phyloP scores from a whole-genome alignment of 2,888 invertebrate species.

The Agonum fuliginosum region DNA sequence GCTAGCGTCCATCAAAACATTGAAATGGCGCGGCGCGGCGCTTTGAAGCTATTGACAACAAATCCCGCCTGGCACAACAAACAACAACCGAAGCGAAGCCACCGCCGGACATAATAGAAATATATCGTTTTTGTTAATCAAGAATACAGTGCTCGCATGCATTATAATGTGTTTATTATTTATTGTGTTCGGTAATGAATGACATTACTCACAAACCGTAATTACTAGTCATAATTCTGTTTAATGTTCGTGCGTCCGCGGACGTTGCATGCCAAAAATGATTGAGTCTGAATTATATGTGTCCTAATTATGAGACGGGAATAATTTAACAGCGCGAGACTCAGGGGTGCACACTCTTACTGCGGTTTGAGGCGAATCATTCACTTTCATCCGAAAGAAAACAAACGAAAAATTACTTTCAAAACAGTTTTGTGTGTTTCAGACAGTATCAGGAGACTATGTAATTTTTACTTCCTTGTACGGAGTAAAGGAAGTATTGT shows the following conservation, averaged over 20 bases:
- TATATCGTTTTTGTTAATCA: constrained; percentile 73
- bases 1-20: constrained; percentile 29
- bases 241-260: constrained; percentile 66
- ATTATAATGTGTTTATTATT: constrained; percentile 72
- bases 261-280: constrained; percentile 69
- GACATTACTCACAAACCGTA: constrained; percentile 72
- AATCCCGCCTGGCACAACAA: constrained; percentile 1
- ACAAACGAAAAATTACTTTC: no score
- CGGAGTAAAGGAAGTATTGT: no score
- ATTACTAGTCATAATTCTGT: constrained; percentile 73
- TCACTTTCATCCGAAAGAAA: neutral
- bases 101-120: constrained; percentile 70
- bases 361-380: no score
- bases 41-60: constrained; percentile 38
- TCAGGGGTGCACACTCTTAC: constrained; percentile 29
- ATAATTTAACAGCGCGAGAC: constrained; percentile 49
- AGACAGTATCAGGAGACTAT: no score
- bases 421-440: no score
- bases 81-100: neutral
- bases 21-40: neutral
- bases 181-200: constrained; percentile 71
- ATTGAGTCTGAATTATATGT: constrained; percentile 68
- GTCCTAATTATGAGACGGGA: constrained; percentile 59
- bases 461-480: no score
- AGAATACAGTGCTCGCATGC: constrained; percentile 68